A percentile compares a stretch with the other conserved stretches of the same genome.
phyloP scores from a whole-genome alignment of 2,888 invertebrate species.

The Plagiodera versicolora region DNA sequence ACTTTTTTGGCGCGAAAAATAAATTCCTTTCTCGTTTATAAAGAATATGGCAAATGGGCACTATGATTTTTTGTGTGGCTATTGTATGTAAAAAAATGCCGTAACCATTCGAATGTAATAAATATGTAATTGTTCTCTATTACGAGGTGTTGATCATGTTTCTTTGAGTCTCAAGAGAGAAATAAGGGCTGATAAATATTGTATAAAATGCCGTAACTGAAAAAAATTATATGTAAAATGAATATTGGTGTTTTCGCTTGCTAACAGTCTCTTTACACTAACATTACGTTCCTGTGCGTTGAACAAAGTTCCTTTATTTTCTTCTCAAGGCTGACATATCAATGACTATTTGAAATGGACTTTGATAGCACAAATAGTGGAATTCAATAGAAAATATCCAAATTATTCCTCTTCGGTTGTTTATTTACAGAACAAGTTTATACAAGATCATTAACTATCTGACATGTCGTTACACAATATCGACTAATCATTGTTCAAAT shows the following conservation, averaged over 20 bases:
- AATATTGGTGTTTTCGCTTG: constrained; percentile 29
- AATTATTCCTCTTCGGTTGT: too few species aligned
- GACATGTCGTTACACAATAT: too few species aligned
- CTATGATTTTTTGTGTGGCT: too few species aligned
- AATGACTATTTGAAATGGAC: not conserved
- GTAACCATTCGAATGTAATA: constrained; percentile 18
- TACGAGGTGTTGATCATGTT: constrained; percentile 48
- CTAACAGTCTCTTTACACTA: constrained; percentile 29
- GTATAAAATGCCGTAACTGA: constrained; percentile 43
- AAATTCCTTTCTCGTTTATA: too few species aligned
- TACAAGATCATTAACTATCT: not conserved
- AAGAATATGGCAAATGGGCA: too few species aligned
- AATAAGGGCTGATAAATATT: constrained; percentile 52
- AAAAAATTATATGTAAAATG: constrained; percentile 39
- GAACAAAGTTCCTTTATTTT: not conserved
- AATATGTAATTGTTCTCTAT: constrained; percentile 16
- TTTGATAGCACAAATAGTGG: too few species aligned
- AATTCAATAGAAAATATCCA: too few species aligned
- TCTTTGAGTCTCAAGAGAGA: constrained; percentile 53
- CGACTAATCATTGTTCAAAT: too few species aligned
- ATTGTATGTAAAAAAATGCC: constrained; percentile 30
- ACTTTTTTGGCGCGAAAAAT: too few species aligned
- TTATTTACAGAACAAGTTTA: not conserved
- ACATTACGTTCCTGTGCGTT: not conserved
- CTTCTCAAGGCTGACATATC: not conserved